Percentiles rank a stretch among this genome's conserved stretches.
phyloP scores from a whole-genome alignment of 2,797 vertebrate species.

The Lepus townsendii region DNA sequence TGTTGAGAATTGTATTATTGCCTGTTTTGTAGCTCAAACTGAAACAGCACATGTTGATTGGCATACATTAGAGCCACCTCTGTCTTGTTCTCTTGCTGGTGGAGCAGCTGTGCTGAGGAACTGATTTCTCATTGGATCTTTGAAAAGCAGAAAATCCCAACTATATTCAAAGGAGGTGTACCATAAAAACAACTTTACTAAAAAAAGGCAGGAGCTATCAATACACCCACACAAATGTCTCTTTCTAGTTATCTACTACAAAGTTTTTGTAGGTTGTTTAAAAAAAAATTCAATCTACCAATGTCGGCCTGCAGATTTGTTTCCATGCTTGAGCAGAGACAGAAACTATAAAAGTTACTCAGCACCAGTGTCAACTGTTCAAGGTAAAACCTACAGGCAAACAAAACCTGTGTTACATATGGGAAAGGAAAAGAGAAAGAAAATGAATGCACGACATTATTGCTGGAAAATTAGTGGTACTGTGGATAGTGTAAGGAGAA shows the following conservation, averaged over 20 bases:
- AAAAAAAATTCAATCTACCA: background rate
- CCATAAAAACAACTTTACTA: background rate
- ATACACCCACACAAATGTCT: background rate
- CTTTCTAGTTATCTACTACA: background rate
- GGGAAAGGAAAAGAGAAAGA: background rate
- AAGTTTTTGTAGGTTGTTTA: background rate
- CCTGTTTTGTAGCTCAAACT: constrained; percentile 11
- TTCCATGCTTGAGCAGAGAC: background rate
- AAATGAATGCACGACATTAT: background rate
- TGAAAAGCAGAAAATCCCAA: constrained; percentile 32
- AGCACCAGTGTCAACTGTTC: background rate
- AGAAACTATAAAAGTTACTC: background rate
- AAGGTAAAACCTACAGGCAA: background rate
- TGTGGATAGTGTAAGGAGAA: background rate
- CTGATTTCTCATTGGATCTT: constrained; percentile 51
- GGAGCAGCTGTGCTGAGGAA: constrained; percentile 33
- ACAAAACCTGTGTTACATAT: background rate
- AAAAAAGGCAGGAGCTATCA: background rate
- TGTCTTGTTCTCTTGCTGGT: constrained; percentile 43
- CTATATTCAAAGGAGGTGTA: background rate
- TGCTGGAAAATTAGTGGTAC: background rate
- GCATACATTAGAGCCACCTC: constrained; percentile 66
- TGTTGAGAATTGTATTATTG: constrained; percentile 67
- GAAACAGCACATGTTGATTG: constrained; percentile 54
- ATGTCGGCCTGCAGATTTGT: background rate